Percentiles rank a stretch among this genome's conserved stretches.
Evolutionary conservation across 2,888 invertebrate species (phyloP).

Genomic region (Torymus tubicola): DNA sequence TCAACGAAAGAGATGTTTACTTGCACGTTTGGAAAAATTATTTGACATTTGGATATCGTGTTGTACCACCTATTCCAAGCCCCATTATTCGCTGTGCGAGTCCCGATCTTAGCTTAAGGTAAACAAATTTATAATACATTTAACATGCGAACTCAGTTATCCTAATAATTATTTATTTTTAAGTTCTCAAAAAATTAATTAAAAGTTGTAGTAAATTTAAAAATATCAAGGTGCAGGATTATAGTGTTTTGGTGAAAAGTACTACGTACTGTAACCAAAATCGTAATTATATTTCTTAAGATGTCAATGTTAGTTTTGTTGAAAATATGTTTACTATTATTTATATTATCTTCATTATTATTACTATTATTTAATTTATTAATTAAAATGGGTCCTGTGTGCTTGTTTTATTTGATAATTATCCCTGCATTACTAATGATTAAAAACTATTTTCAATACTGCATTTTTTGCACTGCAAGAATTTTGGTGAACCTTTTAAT

Average conservation of each 20-base stretch:
- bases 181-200: constrained; percentile 16
- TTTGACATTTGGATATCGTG: constrained; percentile 95
- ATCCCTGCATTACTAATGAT: constrained; percentile 47
- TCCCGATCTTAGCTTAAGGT: constrained; percentile 94
- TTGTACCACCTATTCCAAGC: constrained; percentile 94
- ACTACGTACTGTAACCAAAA: not conserved
- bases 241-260: constrained; percentile 38
- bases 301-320: constrained; percentile 38
- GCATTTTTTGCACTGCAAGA: constrained; percentile 40
- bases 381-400: constrained; percentile 41
- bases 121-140: constrained; percentile 63
- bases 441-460: constrained; percentile 36
- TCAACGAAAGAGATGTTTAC: constrained; percentile 95
- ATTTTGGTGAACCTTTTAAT: constrained; percentile 29
- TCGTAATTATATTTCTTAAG: constrained; percentile 15
- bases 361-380: constrained; percentile 37
- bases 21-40: constrained; percentile 99
- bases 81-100: constrained; percentile 94
- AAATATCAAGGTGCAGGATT: constrained; percentile 26
- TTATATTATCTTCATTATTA: constrained; percentile 1
- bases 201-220: not conserved
- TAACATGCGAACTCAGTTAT: constrained; percentile 20
- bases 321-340: not conserved
- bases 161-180: constrained; percentile 39
- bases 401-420: constrained; percentile 47